Conservation (phyloP, 1,140 invertebrate species). For the Sitophilus oryzae region DNA sequence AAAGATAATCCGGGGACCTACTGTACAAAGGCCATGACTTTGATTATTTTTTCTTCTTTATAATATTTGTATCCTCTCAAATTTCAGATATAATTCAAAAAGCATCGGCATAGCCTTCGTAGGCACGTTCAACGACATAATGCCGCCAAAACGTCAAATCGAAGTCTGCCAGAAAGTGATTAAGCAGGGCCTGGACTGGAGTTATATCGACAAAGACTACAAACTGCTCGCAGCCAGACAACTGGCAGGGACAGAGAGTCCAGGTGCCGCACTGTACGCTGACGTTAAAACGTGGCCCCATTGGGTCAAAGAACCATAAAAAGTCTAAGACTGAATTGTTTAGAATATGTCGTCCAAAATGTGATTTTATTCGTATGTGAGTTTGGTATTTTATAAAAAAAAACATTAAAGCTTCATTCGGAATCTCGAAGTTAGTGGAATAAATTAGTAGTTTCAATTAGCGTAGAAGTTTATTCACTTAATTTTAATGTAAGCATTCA, state of each 20-base stretch:
- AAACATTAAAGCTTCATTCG: no score
- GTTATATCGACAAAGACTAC: slow-evolving; percentile 37
- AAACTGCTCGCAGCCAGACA: slow-evolving; percentile 42
- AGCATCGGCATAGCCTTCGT: slow-evolving; percentile 64
- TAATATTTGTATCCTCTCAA: background rate
- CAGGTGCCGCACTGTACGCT: slow-evolving; percentile 6
- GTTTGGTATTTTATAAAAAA: no score
- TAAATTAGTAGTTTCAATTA: no score
- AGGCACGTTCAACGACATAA: slow-evolving; percentile 50
- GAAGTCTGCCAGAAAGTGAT: slow-evolving; percentile 34
- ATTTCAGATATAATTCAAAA: slow-evolving; percentile 53
- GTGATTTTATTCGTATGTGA: no score
- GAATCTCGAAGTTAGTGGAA: no score
- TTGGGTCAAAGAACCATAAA: slow-evolving; percentile 8
- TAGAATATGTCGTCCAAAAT: no score
- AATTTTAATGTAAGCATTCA: no score
- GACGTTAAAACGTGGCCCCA: slow-evolving; percentile 12
- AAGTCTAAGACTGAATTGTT: background rate
- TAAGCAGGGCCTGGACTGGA: slow-evolving; percentile 33
- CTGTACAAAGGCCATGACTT: no score
- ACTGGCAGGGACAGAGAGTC: slow-evolving; percentile 15
- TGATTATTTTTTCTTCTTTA: slow-evolving; percentile 15
- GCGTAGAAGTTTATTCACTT: no score
- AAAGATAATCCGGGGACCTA: no score
- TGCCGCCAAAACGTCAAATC: slow-evolving; percentile 27